Evolutionary conservation across 2,113 vertebrate species (phyloP).

Genomic region (Girardinichthys multiradiatus): DNA sequence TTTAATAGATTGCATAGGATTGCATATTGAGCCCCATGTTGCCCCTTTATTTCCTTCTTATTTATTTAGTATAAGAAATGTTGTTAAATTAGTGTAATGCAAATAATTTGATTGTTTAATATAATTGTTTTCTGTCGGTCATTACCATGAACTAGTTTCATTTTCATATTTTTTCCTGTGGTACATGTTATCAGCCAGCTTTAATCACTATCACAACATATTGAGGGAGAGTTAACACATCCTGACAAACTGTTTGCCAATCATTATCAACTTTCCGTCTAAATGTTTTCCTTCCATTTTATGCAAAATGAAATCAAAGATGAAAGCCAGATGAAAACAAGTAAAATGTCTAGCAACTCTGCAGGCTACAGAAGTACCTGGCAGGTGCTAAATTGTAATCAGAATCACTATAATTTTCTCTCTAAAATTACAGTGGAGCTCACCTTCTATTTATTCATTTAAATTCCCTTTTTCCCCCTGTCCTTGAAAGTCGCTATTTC

Average conservation of each 20-base stretch:
- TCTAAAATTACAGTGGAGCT: constrained; percentile 7
- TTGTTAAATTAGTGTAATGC: not conserved
- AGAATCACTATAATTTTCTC: constrained; percentile 21
- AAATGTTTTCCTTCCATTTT: constrained; percentile 12
- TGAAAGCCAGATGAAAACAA: constrained; percentile 20
- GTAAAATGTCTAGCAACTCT: constrained; percentile 20
- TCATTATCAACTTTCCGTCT: not conserved
- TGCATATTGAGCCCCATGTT: not conserved
- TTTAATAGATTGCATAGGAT: not conserved
- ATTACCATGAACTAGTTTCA: not conserved
- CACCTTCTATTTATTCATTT: constrained; percentile 22
- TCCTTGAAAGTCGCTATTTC: constrained; percentile 8
- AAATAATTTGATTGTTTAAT: not conserved
- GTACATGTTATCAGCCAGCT: not conserved
- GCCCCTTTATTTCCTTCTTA: not conserved
- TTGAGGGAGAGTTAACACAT: not conserved
- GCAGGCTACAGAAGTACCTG: constrained; percentile 7
- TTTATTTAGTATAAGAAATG: not conserved
- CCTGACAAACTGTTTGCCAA: not conserved
- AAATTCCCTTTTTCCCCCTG: not conserved
- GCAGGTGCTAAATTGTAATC: not conserved
- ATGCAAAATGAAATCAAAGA: constrained; percentile 18
- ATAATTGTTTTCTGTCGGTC: not conserved
- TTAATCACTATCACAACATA: not conserved
- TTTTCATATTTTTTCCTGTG: too few species aligned